phyloP scores from a whole-genome alignment of 2,888 invertebrate genomes.

The Miltochrista miniata region DNA sequence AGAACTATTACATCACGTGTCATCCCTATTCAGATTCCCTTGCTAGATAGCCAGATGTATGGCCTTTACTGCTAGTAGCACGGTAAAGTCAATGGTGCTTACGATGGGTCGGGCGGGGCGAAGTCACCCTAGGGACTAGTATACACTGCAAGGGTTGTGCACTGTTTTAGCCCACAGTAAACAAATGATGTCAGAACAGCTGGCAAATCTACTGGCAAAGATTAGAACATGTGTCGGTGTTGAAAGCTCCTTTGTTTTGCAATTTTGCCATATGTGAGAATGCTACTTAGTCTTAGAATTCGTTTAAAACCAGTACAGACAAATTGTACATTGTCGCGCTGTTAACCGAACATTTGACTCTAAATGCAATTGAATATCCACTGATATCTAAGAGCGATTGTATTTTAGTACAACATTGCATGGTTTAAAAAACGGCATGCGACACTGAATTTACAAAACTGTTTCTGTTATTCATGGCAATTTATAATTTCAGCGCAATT shows the following conservation, averaged over 20 bases:
- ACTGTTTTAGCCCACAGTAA: conserved; percentile 21
- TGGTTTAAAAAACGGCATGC: too few species aligned
- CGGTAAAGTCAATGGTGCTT: conserved; percentile 57
- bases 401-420: too few species aligned
- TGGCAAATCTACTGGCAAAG: conserved; percentile 14
- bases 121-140: conserved; percentile 42
- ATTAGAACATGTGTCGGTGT: conserved; percentile 17
- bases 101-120: conserved; percentile 59
- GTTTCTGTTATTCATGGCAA: too few species aligned
- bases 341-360: too few species aligned
- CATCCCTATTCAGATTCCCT: conserved; percentile 2
- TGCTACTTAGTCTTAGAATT: too few species aligned
- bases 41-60: conserved; percentile 16
- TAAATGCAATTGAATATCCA: too few species aligned
- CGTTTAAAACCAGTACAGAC: too few species aligned
- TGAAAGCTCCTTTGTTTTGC: not conserved
- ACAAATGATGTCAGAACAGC: conserved; percentile 27
- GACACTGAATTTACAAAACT: too few species aligned
- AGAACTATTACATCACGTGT: not conserved
- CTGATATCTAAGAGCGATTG: too few species aligned
- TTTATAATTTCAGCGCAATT: too few species aligned
- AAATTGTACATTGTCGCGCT: too few species aligned
- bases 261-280: conserved; percentile 1
- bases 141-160: conserved; percentile 47
- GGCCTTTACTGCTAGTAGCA: conserved; percentile 8